phyloP scores from a whole-genome alignment of 2,888 invertebrate species.

The Limnephilus rhombicus region DNA sequence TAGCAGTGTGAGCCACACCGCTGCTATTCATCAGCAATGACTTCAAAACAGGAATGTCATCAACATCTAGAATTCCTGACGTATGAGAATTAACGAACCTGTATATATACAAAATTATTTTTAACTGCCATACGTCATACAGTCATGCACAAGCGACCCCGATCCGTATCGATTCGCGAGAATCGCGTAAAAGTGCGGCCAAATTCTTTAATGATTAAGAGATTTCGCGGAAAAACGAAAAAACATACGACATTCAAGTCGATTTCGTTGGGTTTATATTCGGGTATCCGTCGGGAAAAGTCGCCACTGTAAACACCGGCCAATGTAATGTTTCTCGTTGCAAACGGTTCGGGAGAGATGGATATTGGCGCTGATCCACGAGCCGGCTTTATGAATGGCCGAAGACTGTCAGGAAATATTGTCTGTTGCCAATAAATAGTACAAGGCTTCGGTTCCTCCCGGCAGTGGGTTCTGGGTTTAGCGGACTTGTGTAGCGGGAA shows the following conservation, averaged over 20 bases:
- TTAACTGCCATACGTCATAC: constrained; percentile 2
- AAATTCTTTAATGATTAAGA: not conserved
- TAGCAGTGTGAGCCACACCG: not conserved
- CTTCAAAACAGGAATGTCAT: constrained; percentile 27
- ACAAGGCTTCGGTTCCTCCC: constrained; percentile 7
- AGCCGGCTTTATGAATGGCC: constrained; percentile 42
- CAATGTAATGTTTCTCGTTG: constrained; percentile 2
- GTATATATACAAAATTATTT: constrained; percentile 1
- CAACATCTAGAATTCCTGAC: constrained; percentile 27
- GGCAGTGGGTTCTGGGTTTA: not conserved
- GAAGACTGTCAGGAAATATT: not conserved
- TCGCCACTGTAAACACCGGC: not conserved
- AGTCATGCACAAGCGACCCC: not conserved
- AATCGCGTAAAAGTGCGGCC: constrained; percentile 4
- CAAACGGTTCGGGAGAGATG: not conserved
- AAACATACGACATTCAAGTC: not conserved
- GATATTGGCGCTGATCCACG: constrained; percentile 20
- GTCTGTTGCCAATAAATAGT: constrained; percentile 20
- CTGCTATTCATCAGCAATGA: not conserved
- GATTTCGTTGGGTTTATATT: not conserved
- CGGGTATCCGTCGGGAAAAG: not conserved
- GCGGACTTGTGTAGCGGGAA: not conserved
- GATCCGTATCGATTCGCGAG: constrained; percentile 21
- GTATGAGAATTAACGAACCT: not conserved
- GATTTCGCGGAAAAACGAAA: not conserved